A percentile compares a stretch with the other conserved stretches of the same genome.
These are phyloP conservation scores for Taeniopygia guttata DNA, from an alignment of 2,797 vertebrate genomes.

Conservation along the genomic window DNA sequence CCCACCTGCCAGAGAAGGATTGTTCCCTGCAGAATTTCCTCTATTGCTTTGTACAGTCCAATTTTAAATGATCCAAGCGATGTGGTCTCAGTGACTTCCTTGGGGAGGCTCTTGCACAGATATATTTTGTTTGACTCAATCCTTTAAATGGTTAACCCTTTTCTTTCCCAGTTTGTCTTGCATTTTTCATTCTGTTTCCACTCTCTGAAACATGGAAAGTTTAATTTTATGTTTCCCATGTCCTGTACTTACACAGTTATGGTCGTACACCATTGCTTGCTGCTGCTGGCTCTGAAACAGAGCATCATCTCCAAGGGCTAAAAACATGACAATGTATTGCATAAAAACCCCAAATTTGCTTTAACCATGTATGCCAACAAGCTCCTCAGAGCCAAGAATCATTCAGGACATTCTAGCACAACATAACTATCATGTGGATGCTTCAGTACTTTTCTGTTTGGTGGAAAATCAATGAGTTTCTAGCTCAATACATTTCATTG, in stretches of 20 bases:
- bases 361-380: neutral
- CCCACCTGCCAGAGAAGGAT: conserved; percentile 60
- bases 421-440: fast-evolving
- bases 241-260: neutral
- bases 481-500: neutral
- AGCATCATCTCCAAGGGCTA: neutral
- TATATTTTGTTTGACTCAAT: conserved; percentile 26
- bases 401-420: neutral
- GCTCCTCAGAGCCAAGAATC: neutral
- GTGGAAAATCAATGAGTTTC: neutral
- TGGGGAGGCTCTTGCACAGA: conserved; percentile 24
- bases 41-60: conserved; percentile 30
- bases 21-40: conserved; percentile 47
- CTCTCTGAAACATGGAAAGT: neutral
- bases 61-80: conserved; percentile 58
- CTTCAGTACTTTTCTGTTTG: neutral
- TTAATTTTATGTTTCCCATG: neutral
- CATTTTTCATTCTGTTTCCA: neutral
- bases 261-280: neutral
- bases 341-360: neutral
- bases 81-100: conserved; percentile 49
- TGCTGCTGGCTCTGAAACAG: neutral
- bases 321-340: fast-evolving
- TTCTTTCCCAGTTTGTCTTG: neutral
- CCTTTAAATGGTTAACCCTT: conserved; percentile 52